Conservation (phyloP, 2,888 invertebrate species). For the Agonopterix alstromeriana region DNA sequence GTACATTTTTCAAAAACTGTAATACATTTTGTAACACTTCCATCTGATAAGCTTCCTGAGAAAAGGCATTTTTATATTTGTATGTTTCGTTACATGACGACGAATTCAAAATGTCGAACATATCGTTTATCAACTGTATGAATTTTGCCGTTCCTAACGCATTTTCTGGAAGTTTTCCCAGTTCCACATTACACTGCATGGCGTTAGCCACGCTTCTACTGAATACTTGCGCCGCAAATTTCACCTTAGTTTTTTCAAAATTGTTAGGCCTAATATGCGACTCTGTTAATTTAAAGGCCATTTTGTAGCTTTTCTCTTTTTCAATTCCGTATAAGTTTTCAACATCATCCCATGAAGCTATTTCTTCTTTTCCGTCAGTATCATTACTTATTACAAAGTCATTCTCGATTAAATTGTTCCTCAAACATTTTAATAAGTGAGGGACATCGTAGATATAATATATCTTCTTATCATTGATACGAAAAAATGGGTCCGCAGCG, state of each 20-base stretch:
- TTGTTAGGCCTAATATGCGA: constrained; percentile 11
- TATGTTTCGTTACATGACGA: constrained; percentile 1
- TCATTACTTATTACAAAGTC: constrained; percentile 6
- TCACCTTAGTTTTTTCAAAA: constrained; percentile 12
- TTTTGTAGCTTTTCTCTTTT: constrained; percentile 5
- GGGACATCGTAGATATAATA: constrained; percentile 11
- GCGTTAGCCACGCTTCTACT: constrained; percentile 10
- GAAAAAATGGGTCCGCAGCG: constrained; percentile 7
- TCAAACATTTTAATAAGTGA: constrained; percentile 6
- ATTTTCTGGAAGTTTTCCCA: constrained; percentile 1
- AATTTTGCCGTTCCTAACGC: constrained; percentile 7
- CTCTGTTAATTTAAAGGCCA: constrained; percentile 11
- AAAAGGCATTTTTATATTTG: constrained; percentile 7
- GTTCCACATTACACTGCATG: constrained; percentile 4
- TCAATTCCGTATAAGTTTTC: constrained; percentile 6
- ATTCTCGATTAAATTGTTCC: constrained; percentile 9
- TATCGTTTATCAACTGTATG: constrained; percentile 6
- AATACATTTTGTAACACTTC: constrained; percentile 4
- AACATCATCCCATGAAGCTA: constrained; percentile 8
- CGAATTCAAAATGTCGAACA: constrained; percentile 12
- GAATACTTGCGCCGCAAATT: constrained; percentile 13
- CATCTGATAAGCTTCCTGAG: constrained; percentile 3
- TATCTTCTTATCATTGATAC: constrained; percentile 8
- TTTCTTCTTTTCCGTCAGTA: neutral
- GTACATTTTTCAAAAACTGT: constrained; percentile 3